These are phyloP conservation scores for Penaeus vannamei DNA, from an alignment of 1,140 invertebrate genomes.

Conservation along the genomic window DNA sequence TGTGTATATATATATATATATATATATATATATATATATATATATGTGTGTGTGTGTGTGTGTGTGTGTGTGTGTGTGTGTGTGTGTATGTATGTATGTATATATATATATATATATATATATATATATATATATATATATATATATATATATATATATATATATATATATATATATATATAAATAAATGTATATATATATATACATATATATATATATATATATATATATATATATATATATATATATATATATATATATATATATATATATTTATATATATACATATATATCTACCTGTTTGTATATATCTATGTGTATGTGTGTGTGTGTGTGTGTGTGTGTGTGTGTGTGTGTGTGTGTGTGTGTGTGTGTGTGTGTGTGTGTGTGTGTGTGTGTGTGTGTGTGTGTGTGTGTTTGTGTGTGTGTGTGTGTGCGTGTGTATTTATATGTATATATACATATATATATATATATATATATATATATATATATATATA, in stretches of 20 bases:
- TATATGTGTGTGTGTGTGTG: neutral
- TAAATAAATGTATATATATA: conserved; percentile 10
- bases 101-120: neutral
- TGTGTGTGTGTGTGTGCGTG: too few species aligned
- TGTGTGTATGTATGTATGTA: too few species aligned
- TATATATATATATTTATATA: conserved; percentile 21
- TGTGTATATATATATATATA: neutral
- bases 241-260: conserved; percentile 32
- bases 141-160: neutral
- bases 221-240: conserved; percentile 37
- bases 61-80: neutral
- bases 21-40: neutral
- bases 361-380: too few species aligned
- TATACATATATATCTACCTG: conserved; percentile 37
- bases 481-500: too few species aligned
- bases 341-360: too few species aligned
- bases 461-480: too few species aligned
- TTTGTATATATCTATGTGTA: conserved; percentile 34
- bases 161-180: neutral
- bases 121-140: neutral
- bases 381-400: too few species aligned
- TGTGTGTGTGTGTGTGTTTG: too few species aligned
- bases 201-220: conserved; percentile 34
- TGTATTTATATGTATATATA: too few species aligned
- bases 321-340: neutral